Base-by-base conservation (phyloP, 2,888 invertebrate species). In the Slavum lentiscoides region DNA sequence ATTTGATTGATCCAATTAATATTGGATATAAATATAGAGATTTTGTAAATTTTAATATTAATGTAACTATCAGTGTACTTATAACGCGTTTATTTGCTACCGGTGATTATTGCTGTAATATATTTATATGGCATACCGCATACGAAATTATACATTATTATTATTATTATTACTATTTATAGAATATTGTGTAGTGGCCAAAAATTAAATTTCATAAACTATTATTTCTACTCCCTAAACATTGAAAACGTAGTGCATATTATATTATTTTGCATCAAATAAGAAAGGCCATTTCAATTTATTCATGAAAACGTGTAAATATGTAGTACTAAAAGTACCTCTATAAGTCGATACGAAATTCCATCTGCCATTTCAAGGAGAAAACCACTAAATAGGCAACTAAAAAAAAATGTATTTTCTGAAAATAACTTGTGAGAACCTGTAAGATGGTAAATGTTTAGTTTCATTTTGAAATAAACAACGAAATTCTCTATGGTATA, bases 401-500 rank as follows among this genome's bases (percentile, higher is more conserved):
- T 62, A 49, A 30, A 30, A 30, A 62, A 74, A 74, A 62, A 53
- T 62, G 53, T 43, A 74, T 74, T 74, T 74, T 74, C 74, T 64
- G 53, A 49, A 73, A 74, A 74, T 74, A 74, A 30, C 11, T 19
- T n/a, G 23, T 53, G 5, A 11, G 19, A 59, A 49, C 43, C 21
- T 62, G 43, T 43, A 49, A 23, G 19, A 19, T 62, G 30, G 62
- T 64, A 74, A 74, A 74, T 74, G 64, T 74, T 64, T 74, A 74
- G 64, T 74, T 74, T 30, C n/a, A 53, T 64, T 74, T 74, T 61
- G 62, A 53, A 49, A 74, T 74, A 74, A 74, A 74, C 74, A 64
- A 62, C 62, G 30, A 62, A 74, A 53, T 49, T 23, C 49, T 53
- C 30, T 62, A 62, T 19, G 73, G 3, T 43, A 9, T 30, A 43